Evolutionary conservation across 2,113 vertebrate genomes (phyloP), one percentile per base, ranked within the genome.

Genomic region (Austrofundulus limnaeus): DNA sequence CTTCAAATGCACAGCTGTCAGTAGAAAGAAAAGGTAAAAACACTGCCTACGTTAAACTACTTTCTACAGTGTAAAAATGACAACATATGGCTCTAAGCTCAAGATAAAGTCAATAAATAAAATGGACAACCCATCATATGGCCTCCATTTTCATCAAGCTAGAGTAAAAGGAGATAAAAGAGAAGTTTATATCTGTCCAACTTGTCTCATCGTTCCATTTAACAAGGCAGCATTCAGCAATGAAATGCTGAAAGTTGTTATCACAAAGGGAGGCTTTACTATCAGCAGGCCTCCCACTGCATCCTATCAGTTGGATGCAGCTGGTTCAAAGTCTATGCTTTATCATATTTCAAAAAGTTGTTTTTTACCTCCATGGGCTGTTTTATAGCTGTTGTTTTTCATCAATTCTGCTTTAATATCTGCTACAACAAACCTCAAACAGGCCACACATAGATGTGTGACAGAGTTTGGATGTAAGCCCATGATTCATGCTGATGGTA

Each of bases 371-470:
- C 76, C 58, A 15, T 37, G 19, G 53, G 52, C 47, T 28, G 25
- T 42, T 41, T 57, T 54, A 71, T 66, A 66, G 75, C 66, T 55
- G 69, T 69, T 54, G 43, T 54, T 56, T 39, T 57, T 55, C 48
- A 19, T 49, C 58, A 59, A 65, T 63, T 66, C 72, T 50, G 37
- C 66, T 9, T 47, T 70, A 80, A 87, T n/a, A n/a, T 84, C 87
- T 73, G 77, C 48, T 15, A 45, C 42, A 2, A 61, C 70, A 52
- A 74, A 72, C 57, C 59, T 64, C 38, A 19, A 8, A n/a, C 19
- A 70, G 25, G 39, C 5, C 6, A 62, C 47, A 38, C 61, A n/a
- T 47, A 19, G 11, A 16, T 23, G 8, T 1, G 11, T 52, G 25
- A 52, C 28, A 52, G 16, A 34, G 51, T 19, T 53, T 19, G 20